A percentile compares a stretch with the other conserved stretches of the same genome.
phyloP scores from a whole-genome alignment of 1,140 invertebrate genomes.

The Octopus sinensis region DNA sequence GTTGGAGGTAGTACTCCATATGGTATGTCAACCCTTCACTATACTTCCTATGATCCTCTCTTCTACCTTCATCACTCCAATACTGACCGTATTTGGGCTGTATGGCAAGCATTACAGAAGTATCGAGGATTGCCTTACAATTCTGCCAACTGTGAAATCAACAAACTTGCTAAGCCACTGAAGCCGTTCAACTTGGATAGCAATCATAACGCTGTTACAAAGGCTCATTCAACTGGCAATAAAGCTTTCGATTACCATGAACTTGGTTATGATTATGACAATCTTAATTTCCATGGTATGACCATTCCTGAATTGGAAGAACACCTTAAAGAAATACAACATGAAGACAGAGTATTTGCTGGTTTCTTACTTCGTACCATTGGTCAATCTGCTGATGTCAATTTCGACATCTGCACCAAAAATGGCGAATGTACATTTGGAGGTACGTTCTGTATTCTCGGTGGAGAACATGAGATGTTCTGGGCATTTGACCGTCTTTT shows the following conservation, averaged over 20 bases:
- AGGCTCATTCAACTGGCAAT: background rate
- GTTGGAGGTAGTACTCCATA: constrained; percentile 28
- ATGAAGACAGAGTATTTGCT: constrained; percentile 26
- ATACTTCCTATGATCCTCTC: constrained; percentile 31
- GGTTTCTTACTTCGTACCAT: constrained; percentile 23
- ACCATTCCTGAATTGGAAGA: constrained; percentile 25
- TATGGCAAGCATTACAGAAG: constrained; percentile 25
- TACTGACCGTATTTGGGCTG: constrained; percentile 3
- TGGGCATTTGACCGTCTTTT: constrained; percentile 31
- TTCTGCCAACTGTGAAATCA: constrained; percentile 22
- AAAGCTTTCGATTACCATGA: constrained; percentile 9
- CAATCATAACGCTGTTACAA: background rate
- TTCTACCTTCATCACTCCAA: constrained; percentile 28
- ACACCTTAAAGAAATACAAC: constrained; percentile 14
- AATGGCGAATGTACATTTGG: constrained; percentile 23
- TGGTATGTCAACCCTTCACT: constrained; percentile 34
- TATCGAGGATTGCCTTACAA: constrained; percentile 29
- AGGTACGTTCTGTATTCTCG: constrained; percentile 27
- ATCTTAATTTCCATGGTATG: constrained; percentile 8
- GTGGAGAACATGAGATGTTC: constrained; percentile 29
- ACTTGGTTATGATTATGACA: constrained; percentile 13
- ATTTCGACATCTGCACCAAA: constrained; percentile 23
- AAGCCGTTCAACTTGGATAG: background rate
- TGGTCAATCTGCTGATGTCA: constrained; percentile 23
- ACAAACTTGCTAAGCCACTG: constrained; percentile 18